Evolutionary conservation across 2,797 vertebrate species (phyloP), one percentile per base, ranked within the genome.

Genomic region (Harpagifer antarcticus): DNA sequence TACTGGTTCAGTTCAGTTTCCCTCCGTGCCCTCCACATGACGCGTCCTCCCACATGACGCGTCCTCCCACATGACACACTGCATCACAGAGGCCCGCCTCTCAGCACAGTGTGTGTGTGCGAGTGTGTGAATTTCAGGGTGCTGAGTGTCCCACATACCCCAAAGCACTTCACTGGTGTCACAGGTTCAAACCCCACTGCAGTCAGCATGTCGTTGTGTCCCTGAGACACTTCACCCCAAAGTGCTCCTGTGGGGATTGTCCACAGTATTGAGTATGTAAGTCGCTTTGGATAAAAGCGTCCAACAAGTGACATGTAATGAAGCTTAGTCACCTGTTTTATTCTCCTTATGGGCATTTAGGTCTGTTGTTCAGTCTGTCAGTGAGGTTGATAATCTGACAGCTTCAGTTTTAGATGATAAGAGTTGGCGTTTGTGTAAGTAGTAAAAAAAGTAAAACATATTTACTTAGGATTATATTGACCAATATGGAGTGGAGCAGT

Each of bases 1-100:
- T 16, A 14, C 74, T 56, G 72, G 49, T 61, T 72, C 53, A 3
- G 54, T 54, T 67, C n/a, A 10, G 3, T 63, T 63, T 68, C 23
- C n/a, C 44, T 37, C 33, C 47, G 3, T 68, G 49, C 9, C 63
- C 49, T 60, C 16, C 49, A 3, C 74, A 23, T 73, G 69, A 73
- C 19, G 31, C 1, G 14, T 62, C 50, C 54, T 23, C 49, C 27
- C 65, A 54, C 56, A 5, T 75, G 68, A 72, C 63, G 16, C 1
- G 14, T 62, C 50, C 54, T 23, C 49, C 27, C 65, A 54, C 56
- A 5, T 75, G 68, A 72, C 63, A 16, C 3, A n/a, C 62, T 3
- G 31, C 58, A 11, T 68, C 47, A 9, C 57, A 20, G 53, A 50
- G 52, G 33, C 68, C 57, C 20, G 23, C 67, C 56, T 48, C 49